A percentile compares a stretch with the other conserved stretches of the same genome.
These are phyloP conservation scores for Gymnoscopelus braueri DNA, from an alignment of 2,797 vertebrate genomes.

Conservation along the genomic window DNA sequence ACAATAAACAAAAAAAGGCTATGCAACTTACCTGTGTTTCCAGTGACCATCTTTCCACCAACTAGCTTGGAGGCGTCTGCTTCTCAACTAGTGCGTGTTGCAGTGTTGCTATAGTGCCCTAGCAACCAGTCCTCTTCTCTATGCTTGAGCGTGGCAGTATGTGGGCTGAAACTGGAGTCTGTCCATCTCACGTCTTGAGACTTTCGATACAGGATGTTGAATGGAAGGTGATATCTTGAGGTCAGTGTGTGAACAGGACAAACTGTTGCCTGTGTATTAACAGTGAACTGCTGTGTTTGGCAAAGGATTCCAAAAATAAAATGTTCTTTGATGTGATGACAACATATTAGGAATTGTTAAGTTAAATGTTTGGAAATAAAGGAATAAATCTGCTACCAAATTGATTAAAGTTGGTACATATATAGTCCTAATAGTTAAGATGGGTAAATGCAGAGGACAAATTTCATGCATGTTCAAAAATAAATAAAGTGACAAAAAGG, in stretches of 20 bases:
- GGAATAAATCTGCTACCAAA: too few species aligned
- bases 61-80: constrained; percentile 3
- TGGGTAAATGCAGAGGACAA: too few species aligned
- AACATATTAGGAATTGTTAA: constrained; percentile 1
- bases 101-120: constrained; percentile 59
- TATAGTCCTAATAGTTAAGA: too few species aligned
- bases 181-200: constrained; percentile 20
- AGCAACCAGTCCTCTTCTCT: constrained; percentile 58
- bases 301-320: constrained; percentile 17
- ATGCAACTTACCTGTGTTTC: constrained; percentile 52
- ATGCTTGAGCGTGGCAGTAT: constrained; percentile 1
- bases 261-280: constrained; percentile 19
- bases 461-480: too few species aligned
- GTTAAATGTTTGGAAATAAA: not conserved
- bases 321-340: not conserved
- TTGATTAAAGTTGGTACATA: too few species aligned
- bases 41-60: constrained; percentile 53
- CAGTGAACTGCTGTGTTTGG: constrained; percentile 11
- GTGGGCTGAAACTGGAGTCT: constrained; percentile 64
- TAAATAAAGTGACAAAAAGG: too few species aligned
- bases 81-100: constrained; percentile 24
- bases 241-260: not conserved
- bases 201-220: constrained; percentile 6
- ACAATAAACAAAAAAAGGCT: not conserved
- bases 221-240: constrained; percentile 42